Evolutionary conservation across 2,888 invertebrate genomes (phyloP).

Genomic region (Leucoma salicis): DNA sequence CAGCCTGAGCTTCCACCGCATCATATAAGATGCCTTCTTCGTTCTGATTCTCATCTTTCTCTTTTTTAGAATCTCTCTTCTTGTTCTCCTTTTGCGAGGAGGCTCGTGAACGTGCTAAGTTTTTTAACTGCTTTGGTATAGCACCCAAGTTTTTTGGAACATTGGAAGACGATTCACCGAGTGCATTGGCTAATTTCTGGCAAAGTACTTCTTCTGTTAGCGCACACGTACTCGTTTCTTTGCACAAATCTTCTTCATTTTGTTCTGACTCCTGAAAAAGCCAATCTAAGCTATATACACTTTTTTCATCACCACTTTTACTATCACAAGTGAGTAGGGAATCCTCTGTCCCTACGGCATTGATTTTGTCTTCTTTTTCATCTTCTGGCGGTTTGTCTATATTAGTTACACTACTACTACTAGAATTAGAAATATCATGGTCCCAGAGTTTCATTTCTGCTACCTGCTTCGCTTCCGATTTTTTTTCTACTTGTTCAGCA

Average conservation of each 20-base stretch:
- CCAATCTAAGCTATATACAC: slow-evolving; percentile 76
- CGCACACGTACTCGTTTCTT: slow-evolving; percentile 45
- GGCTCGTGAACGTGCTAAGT: slow-evolving; percentile 77
- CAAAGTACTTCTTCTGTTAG: slow-evolving; percentile 53
- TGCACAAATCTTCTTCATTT: slow-evolving; percentile 36
- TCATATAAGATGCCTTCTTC: slow-evolving; percentile 70
- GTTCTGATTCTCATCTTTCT: slow-evolving; percentile 69
- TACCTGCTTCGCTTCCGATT: slow-evolving; percentile 45
- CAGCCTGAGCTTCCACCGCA: slow-evolving; percentile 80
- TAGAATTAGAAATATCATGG: slow-evolving; percentile 82
- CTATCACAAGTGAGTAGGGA: slow-evolving; percentile 60
- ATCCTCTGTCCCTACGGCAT: slow-evolving; percentile 58
- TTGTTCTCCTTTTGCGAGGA: slow-evolving; percentile 83
- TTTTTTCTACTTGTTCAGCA: slow-evolving; percentile 54
- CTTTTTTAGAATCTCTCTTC: slow-evolving; percentile 72
- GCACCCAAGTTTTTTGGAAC: slow-evolving; percentile 86
- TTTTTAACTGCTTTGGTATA: slow-evolving; percentile 86
- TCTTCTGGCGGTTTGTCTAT: slow-evolving; percentile 54
- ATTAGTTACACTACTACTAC: slow-evolving; percentile 81
- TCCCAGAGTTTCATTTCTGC: slow-evolving; percentile 72
- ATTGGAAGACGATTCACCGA: slow-evolving; percentile 73
- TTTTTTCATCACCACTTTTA: slow-evolving; percentile 69
- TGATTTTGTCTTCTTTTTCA: slow-evolving; percentile 43
- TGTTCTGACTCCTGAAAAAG: slow-evolving; percentile 67
- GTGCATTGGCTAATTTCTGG: slow-evolving; percentile 59